phyloP scores from a whole-genome alignment of 2,797 vertebrate genomes.

The Xerus rutilus region DNA sequence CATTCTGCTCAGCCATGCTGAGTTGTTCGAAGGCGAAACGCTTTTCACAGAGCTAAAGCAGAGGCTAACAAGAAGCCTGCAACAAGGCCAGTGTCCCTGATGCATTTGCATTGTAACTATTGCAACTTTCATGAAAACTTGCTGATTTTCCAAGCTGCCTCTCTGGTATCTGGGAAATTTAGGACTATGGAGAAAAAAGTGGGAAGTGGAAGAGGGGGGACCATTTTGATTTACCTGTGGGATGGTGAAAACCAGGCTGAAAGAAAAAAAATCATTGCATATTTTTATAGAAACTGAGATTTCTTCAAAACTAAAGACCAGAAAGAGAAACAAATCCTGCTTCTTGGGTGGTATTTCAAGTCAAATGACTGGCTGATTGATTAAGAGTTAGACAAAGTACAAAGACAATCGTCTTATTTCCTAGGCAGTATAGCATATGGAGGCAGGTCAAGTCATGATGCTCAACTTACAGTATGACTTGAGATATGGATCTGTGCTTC shows the following conservation, averaged over 20 bases:
- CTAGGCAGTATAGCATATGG: not conserved
- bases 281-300: not conserved
- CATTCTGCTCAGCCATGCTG: rapidly evolving
- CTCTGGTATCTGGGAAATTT: not conserved
- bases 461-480: not conserved
- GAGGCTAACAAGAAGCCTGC: not conserved
- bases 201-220: not conserved
- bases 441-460: not conserved
- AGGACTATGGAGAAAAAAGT: not conserved
- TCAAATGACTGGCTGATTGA: not conserved
- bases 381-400: not conserved
- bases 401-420: not conserved
- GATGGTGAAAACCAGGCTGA: not conserved
- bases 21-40: not conserved
- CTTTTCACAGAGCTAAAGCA: not conserved
- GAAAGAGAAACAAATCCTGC: not conserved
- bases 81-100: too few species aligned
- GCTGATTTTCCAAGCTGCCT: not conserved
- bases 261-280: not conserved
- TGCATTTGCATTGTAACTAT: not conserved
- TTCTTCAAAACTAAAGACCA: not conserved
- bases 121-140: not conserved
- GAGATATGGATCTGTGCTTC: not conserved
- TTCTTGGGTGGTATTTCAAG: not conserved
- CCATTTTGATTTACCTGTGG: not conserved